Conservation (phyloP, 2,113 vertebrate genomes). For the Numenius arquata region DNA sequence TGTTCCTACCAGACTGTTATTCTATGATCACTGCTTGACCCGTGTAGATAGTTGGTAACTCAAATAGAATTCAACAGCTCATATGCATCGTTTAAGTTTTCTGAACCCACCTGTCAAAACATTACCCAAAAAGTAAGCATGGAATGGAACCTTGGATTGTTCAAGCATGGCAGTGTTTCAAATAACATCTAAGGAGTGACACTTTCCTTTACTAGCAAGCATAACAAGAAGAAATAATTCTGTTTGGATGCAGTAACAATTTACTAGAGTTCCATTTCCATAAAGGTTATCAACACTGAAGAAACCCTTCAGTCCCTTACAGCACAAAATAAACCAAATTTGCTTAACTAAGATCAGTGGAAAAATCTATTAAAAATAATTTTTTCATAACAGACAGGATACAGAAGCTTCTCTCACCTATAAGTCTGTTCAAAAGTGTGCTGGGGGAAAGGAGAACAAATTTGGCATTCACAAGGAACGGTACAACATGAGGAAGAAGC, state of each 20-base stretch:
- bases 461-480: background rate
- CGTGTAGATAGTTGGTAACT: background rate
- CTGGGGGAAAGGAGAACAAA: background rate
- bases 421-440: background rate
- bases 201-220: background rate
- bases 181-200: background rate
- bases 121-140: background rate
- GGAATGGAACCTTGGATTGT: background rate
- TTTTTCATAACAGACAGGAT: background rate
- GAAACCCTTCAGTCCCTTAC: background rate
- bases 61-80: background rate
- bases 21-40: background rate
- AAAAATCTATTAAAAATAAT: background rate
- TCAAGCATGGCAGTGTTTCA: background rate
- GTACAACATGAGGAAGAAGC: background rate
- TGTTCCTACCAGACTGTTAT: background rate
- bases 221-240: background rate
- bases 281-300: background rate
- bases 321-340: background rate
- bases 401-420: background rate
- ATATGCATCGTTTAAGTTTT: background rate
- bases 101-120: background rate
- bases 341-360: background rate
- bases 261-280: background rate
- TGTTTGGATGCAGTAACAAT: background rate